Evolutionary conservation across 92 coral and sea anemone genomes (phyloP), one percentile per base, ranked within the genome.

Genomic region (Palythoa heliodiscus): DNA sequence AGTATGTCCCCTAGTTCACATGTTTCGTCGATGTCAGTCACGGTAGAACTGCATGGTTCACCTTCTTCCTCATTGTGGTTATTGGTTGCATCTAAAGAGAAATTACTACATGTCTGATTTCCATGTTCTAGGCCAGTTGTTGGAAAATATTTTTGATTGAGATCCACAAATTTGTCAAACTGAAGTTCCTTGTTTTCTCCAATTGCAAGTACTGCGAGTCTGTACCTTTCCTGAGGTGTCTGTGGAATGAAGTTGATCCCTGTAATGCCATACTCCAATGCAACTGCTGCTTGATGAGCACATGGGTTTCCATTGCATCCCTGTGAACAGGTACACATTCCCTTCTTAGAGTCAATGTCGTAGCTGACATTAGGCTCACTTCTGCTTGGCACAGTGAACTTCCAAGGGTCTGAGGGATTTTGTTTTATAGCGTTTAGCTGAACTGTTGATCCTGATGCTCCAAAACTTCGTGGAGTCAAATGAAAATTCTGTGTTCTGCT

Each of bases 231-330:
- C 6, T 53, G 52, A 6, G 88, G 85, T 72, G 47, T 87, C 70
- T 75, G 73, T 9, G 93, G 93, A 66, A 87, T 76, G 50, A 77
- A 85, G 73, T 80, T 91, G 22, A 54, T 19, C 20, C 71, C 63
- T 23, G 78, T 73, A 55, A 70, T 47, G 19, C 89, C 81, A 77
- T 80, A 76, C 63, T 88, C 82, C 14, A 88, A 71, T 11, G 78
- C 83, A 23, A 86, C 88, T 11, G 91, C 89, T 73, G 87, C 89
- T 76, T 88, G 91, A 71, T 91, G 93, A 61, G 87, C 82, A 77
- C 91, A 91, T 66, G 91, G 83, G 22, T 77, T 88, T 55, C 89
- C 91, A 82, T 91, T 80, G 17, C 69, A 58, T 37, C 93, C 93
- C 24, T 53, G 55, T 7, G 87, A 84, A 79, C 89, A 88, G 39